A percentile compares a stretch with the other conserved stretches of the same genome.
These are phyloP conservation scores for Phaethon lepturus DNA, from an alignment of 2,113 vertebrate species.

Conservation along the genomic window DNA sequence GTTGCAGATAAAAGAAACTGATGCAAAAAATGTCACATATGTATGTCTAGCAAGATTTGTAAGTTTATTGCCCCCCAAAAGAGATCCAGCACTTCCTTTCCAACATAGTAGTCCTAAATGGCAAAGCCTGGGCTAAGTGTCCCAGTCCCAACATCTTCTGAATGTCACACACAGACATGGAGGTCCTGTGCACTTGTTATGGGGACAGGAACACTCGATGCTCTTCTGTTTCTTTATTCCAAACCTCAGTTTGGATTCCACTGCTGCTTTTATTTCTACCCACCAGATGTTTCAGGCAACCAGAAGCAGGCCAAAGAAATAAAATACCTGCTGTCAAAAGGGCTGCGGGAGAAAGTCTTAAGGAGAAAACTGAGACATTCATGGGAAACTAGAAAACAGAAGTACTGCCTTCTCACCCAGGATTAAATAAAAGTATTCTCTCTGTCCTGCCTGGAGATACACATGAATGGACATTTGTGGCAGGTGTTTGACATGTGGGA, in stretches of 20 bases:
- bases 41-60: neutral
- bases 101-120: neutral
- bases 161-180: rapidly evolving
- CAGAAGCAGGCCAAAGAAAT: neutral
- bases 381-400: neutral
- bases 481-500: neutral
- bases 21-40: neutral
- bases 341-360: neutral
- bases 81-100: neutral
- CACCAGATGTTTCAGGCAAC: neutral
- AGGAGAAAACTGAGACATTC: neutral
- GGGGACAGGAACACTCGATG: neutral
- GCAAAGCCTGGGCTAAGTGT: neutral
- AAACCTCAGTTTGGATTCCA: neutral
- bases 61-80: neutral
- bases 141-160: neutral
- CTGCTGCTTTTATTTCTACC: neutral
- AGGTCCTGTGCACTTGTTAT: neutral
- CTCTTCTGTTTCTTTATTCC: neutral
- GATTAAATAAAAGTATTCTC: neutral
- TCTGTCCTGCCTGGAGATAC: neutral
- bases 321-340: neutral
- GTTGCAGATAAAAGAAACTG: neutral
- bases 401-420: neutral
- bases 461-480: neutral